These are phyloP conservation scores for Callionymus lyra DNA, from an alignment of 2,113 vertebrate genomes.

Conservation along the genomic window DNA sequence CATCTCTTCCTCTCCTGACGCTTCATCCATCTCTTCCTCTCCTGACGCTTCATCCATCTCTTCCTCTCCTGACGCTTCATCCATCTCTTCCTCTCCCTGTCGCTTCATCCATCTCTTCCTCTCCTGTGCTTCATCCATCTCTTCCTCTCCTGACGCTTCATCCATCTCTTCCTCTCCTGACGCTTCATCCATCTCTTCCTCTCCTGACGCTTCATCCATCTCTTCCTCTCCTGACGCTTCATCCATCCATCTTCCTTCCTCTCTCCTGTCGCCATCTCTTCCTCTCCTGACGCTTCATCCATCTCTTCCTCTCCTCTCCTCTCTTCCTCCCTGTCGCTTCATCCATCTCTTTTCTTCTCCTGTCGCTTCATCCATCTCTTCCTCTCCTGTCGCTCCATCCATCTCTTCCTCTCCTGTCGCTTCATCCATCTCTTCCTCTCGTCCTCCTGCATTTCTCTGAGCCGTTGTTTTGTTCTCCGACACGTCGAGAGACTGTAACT, in stretches of 20 bases:
- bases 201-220: no score
- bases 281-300: no score
- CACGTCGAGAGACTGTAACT: background rate
- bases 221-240: background rate
- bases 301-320: background rate
- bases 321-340: background rate
- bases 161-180: background rate
- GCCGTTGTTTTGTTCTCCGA: slow-evolving; percentile 1
- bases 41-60: background rate
- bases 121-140: background rate
- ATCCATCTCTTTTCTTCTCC: no score
- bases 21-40: background rate
- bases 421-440: background rate
- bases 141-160: no score
- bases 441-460: background rate
- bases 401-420: no score
- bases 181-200: background rate
- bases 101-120: background rate
- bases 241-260: background rate
- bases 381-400: background rate
- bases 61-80: no score
- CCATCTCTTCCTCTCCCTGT: background rate
- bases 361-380: background rate
- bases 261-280: no score
- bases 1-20: no score